Percentiles rank a stretch among this genome's conserved stretches.
These are phyloP conservation scores for Gadus macrocephalus DNA, from an alignment of 2,113 vertebrate genomes.

Conservation along the genomic window DNA sequence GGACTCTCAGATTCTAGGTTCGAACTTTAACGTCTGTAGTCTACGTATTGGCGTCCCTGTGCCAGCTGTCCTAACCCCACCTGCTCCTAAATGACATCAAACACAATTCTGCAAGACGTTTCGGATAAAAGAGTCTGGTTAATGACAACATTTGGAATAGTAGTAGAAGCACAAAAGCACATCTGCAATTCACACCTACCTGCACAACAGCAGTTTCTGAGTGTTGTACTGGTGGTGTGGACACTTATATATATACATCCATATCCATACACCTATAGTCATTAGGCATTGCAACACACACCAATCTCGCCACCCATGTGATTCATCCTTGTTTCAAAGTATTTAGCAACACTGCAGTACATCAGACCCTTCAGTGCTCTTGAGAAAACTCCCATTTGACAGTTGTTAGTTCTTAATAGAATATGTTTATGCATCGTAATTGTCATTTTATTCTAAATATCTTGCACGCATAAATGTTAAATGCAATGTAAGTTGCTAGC, in stretches of 20 bases:
- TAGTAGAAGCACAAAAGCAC: no score
- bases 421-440: background rate
- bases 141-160: no score
- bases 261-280: constrained; percentile 17
- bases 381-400: background rate
- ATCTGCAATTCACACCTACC: background rate
- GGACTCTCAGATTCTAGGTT: background rate
- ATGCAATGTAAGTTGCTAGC: no score
- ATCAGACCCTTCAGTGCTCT: background rate
- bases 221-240: background rate
- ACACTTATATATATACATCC: no score
- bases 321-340: constrained; percentile 6
- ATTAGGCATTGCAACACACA: constrained; percentile 23
- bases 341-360: background rate
- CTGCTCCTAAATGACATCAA: background rate
- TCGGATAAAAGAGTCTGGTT: no score
- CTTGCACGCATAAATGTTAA: no score
- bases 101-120: no score
- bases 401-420: background rate
- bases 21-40: no score
- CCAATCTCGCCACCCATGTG: background rate
- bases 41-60: no score
- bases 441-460: no score
- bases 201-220: background rate
- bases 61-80: no score